A percentile compares a stretch with the other conserved stretches of the same genome.
These are phyloP conservation scores for Phyllostomus hastatus DNA, from an alignment of 2,113 vertebrate genomes.

Conservation along the genomic window DNA sequence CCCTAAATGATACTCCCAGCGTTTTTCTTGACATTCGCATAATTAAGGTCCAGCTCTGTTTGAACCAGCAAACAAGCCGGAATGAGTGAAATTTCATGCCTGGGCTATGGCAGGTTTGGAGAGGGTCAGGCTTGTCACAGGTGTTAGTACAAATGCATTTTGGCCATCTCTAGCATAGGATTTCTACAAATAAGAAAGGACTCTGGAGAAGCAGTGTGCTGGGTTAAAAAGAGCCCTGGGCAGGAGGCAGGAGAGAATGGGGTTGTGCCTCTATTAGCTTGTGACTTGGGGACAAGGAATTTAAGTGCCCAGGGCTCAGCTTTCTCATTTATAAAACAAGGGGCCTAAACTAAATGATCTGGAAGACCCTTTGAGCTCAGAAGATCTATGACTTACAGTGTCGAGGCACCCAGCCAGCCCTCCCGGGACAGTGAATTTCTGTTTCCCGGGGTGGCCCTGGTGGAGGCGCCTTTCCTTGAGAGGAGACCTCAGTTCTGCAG, in stretches of 20 bases:
- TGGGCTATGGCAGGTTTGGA: not conserved
- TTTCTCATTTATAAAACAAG: constrained; percentile 32
- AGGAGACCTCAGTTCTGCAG: not conserved
- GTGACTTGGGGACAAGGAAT: not conserved
- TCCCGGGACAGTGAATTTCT: not conserved
- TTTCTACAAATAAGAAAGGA: not conserved
- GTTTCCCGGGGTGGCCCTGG: not conserved
- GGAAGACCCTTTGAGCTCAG: not conserved
- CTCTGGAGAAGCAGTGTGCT: not conserved
- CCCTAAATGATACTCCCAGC: not conserved
- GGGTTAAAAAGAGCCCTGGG: not conserved
- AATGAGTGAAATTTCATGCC: not conserved
- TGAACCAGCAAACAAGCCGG: not conserved
- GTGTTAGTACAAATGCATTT: not conserved
- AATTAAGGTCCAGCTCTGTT: not conserved
- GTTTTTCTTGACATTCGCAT: not conserved
- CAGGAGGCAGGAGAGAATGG: not conserved
- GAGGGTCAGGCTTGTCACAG: not conserved
- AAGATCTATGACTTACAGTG: not conserved
- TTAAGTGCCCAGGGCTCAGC: not conserved
- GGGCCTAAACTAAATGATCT: not conserved
- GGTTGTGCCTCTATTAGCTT: not conserved
- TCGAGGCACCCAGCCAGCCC: not conserved
- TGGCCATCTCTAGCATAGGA: not conserved
- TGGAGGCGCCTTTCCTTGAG: not conserved